Conservation (phyloP, 2,888 invertebrate species). For the Acronicta leporina region DNA sequence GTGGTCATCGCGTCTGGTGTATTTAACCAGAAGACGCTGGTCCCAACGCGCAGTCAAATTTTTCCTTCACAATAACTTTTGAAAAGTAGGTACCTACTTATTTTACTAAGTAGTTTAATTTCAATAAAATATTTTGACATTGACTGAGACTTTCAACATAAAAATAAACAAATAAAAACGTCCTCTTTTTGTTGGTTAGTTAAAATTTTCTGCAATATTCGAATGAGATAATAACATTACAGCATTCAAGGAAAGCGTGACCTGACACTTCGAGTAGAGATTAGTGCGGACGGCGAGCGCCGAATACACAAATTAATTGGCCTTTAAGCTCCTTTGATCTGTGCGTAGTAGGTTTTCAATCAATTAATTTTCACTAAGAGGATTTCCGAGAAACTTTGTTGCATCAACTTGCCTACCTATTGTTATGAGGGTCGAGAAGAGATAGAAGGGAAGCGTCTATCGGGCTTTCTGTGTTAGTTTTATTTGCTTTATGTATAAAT, state of each 20-base stretch:
- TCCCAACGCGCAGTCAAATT: too few relatives aligned
- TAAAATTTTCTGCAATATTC: conserved; percentile 22
- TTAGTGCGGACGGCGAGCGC: conserved; percentile 45
- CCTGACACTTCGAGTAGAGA: conserved; percentile 49
- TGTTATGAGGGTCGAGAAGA: not conserved
- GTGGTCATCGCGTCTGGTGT: too few relatives aligned
- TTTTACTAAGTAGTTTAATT: too few relatives aligned
- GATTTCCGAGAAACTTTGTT: conserved; percentile 40
- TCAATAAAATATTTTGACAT: too few relatives aligned
- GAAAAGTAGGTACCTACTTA: too few relatives aligned
- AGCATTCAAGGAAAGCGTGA: conserved; percentile 40
- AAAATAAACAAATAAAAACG: too few relatives aligned
- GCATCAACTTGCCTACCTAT: conserved; percentile 14
- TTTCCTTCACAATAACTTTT: too few relatives aligned
- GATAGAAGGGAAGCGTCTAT: not conserved
- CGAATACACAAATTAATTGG: conserved; percentile 58
- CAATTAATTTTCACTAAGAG: conserved; percentile 52
- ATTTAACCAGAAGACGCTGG: too few relatives aligned
- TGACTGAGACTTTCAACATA: too few relatives aligned
- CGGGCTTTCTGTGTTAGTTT: too few relatives aligned
- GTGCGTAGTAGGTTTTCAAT: conserved; percentile 45
- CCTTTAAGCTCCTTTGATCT: conserved; percentile 56
- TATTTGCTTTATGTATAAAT: too few relatives aligned
- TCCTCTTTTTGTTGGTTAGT: not conserved
- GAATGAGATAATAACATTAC: conserved; percentile 30